Conservation (phyloP, 2,888 invertebrate genomes). For the Chloroclysta siterata region DNA sequence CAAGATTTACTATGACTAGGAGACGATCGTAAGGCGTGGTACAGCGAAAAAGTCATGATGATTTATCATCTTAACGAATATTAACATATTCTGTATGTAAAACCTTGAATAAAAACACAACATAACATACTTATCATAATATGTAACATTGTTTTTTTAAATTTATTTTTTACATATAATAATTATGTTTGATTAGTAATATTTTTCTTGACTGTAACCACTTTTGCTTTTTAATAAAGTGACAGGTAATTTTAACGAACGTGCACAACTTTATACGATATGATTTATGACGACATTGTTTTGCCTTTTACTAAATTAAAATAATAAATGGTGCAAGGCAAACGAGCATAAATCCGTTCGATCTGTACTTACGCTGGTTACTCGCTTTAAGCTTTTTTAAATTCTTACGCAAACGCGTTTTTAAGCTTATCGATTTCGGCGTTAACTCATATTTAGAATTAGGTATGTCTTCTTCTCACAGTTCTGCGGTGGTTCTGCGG, state of each 20-base stretch:
- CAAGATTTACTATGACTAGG: slow-evolving; percentile 8
- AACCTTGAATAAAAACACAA: too few species aligned
- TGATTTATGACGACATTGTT: slow-evolving; percentile 32
- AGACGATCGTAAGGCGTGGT: slow-evolving; percentile 4
- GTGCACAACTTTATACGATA: slow-evolving; percentile 18
- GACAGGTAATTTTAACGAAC: slow-evolving; percentile 26
- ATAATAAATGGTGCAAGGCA: slow-evolving; percentile 34
- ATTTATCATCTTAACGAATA: background rate
- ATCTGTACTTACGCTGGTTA: slow-evolving; percentile 10
- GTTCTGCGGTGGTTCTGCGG: too few species aligned
- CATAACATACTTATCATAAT: too few species aligned
- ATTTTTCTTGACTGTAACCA: background rate
- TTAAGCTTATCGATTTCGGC: too few species aligned
- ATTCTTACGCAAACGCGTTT: too few species aligned
- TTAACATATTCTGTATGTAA: too few species aligned
- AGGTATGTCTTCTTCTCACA: too few species aligned
- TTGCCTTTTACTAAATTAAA: slow-evolving; percentile 28
- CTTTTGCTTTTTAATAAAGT: slow-evolving; percentile 11
- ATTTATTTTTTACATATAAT: background rate
- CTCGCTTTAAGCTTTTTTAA: background rate
- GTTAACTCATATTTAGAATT: too few species aligned
- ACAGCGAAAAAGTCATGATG: background rate
- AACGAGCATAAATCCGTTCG: slow-evolving; percentile 19
- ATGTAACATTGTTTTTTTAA: too few species aligned
- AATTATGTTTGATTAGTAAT: background rate